Conservation (phyloP, 2,797 vertebrate genomes). For the Petrocephalus schoutedeni region DNA sequence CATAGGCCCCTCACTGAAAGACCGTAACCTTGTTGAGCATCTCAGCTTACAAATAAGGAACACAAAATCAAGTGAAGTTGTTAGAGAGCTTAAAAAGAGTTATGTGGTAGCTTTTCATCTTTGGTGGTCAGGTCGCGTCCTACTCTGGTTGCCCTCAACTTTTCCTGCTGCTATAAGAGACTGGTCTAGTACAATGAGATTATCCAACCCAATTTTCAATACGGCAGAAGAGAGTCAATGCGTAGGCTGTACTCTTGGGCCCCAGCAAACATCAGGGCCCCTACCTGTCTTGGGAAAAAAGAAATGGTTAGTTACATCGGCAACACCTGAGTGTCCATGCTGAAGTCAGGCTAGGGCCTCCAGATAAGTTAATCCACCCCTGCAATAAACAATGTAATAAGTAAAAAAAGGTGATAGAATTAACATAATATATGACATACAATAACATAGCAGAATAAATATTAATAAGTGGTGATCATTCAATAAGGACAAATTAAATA, state of each 20-base stretch:
- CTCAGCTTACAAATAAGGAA: neutral
- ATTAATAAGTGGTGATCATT: neutral
- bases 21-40: neutral
- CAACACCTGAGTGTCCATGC: neutral
- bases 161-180: neutral
- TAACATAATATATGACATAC: neutral
- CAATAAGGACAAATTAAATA: neutral
- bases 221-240: neutral
- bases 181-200: neutral
- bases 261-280: neutral
- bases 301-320: neutral
- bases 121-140: neutral
- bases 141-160: neutral
- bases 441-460: neutral
- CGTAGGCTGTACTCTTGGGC: neutral
- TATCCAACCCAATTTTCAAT: neutral
- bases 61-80: neutral
- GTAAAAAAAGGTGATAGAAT: neutral
- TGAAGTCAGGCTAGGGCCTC: neutral
- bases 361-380: neutral
- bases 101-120: neutral
- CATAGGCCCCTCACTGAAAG: neutral
- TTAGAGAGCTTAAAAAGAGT: neutral
- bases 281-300: neutral
- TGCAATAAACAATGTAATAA: neutral